These are phyloP conservation scores for Sebastes iracundus DNA, from an alignment of 2,797 vertebrate genomes.

Conservation along the genomic window DNA sequence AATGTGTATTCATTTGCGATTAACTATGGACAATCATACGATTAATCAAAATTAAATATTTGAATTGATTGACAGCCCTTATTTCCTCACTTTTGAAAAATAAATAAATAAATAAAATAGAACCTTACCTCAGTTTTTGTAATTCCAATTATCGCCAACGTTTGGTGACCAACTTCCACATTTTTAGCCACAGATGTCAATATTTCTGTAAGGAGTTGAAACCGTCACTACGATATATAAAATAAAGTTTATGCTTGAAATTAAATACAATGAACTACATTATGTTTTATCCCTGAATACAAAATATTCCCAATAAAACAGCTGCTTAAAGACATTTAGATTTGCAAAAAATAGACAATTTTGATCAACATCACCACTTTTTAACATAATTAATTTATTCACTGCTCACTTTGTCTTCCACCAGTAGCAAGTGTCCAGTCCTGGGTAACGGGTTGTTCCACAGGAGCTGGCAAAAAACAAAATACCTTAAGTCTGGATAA, in stretches of 20 bases:
- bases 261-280: background rate
- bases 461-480: constrained; percentile 14
- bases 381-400: background rate
- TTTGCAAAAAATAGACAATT: background rate
- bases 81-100: background rate
- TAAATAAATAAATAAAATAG: background rate
- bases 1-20: too few species aligned
- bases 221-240: background rate
- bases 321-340: background rate
- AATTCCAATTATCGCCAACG: background rate
- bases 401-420: constrained; percentile 2
- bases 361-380: background rate
- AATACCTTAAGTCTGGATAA: background rate
- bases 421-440: background rate
- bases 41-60: too few species aligned
- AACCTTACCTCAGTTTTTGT: constrained; percentile 14
- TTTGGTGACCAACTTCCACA: background rate
- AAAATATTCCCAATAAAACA: background rate
- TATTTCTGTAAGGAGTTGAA: constrained; percentile 28
- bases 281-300: background rate
- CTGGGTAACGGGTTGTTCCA: constrained; percentile 3
- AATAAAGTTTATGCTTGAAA: background rate
- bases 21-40: too few species aligned
- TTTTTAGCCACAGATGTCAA: background rate
- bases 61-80: too few species aligned